Evolutionary conservation across 2,113 vertebrate genomes (phyloP).

Genomic region (Pseudopipra pipra): DNA sequence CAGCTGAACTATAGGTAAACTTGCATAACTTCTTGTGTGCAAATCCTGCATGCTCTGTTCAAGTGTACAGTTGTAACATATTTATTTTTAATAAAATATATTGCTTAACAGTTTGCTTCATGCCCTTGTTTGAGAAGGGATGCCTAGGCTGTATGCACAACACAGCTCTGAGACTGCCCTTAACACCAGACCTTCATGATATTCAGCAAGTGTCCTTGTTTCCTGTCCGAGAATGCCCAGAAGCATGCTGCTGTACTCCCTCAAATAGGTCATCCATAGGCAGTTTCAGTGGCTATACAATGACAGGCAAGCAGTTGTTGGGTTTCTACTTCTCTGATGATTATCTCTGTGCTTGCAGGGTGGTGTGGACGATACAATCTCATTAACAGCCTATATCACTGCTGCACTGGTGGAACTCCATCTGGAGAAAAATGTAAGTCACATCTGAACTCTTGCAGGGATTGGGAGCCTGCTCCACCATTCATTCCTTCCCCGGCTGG

Average conservation of each 20-base stretch:
- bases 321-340: background rate
- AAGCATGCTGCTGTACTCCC: background rate
- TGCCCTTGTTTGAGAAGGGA: background rate
- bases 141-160: background rate
- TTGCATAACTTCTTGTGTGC: background rate
- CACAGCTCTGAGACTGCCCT: background rate
- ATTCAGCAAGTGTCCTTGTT: background rate
- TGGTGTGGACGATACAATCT: slow-evolving; percentile 79
- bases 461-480: background rate
- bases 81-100: background rate
- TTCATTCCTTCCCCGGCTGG: background rate
- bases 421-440: slow-evolving; percentile 34
- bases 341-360: slow-evolving; percentile 67
- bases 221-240: background rate
- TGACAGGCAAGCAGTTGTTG: background rate
- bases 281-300: background rate
- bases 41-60: background rate
- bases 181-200: background rate
- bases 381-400: slow-evolving; percentile 78
- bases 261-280: background rate
- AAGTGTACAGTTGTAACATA: background rate
- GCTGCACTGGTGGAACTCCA: slow-evolving; percentile 75
- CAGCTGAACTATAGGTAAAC: background rate
- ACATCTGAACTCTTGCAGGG: background rate
- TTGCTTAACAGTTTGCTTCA: background rate